Evolutionary conservation across 2,888 invertebrate species (phyloP), one percentile per base, ranked within the genome.

Genomic region (Thereva unica): DNA sequence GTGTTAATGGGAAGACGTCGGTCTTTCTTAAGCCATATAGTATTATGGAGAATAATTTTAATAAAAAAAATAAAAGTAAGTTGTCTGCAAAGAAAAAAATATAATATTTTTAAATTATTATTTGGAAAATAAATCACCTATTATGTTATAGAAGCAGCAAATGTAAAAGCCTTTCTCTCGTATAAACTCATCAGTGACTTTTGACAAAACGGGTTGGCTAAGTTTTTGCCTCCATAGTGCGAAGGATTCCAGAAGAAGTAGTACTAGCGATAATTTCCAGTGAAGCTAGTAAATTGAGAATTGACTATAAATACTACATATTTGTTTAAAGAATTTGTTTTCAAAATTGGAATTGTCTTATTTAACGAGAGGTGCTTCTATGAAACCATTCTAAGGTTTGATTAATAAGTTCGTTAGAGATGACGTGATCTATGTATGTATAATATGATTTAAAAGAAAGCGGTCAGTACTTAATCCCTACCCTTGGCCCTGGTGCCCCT

Each of bases 191-290:
- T 82, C 81, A 71, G 78, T 23, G 75, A 73, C 5, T 77, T 50
- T 70, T 68, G 61, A 82, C 74, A n/a, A 63, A 67, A 54, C 63
- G 71, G 77, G 78, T 76, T 0, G 79, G 47, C 66, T 61, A 3
- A 66, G 52, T 42, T 67, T 77, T 54, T 79, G 77, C 3, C 81
- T 76, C 87, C 90, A 91, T 59, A 87, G 83, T 12, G 87, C 86
- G 76, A 92, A 94, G 0, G 94, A 90, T 80, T 95, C 94, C 75
- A 93, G 83, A 71, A 95, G 82, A 69, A 91, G 82, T 53, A 94
- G 82, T 35, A 95, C 86, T 8, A 94, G 83, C 6, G 89, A 86
- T 52, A 95, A 80, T 78, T 93, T 93, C 93, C 91, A 91, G 75
- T 86, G 88, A 4, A 87, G 82, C 89, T 89, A 78, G 56, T 23